A percentile compares a stretch with the other conserved stretches of the same genome.
Conservation (phyloP, 2,797 vertebrate genomes). For the Siniperca undulata region DNA sequence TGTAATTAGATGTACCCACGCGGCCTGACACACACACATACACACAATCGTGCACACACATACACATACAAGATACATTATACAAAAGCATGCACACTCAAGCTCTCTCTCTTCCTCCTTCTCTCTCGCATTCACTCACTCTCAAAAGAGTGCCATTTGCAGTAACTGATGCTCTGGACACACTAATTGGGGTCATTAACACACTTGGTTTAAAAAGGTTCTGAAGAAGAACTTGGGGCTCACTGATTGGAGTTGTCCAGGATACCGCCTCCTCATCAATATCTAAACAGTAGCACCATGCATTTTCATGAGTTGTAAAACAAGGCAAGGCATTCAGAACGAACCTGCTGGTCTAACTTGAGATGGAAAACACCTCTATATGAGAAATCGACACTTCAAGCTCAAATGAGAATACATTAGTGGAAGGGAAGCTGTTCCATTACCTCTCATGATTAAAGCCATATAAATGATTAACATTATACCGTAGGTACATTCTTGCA, state of each 20-base stretch:
- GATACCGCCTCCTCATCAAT: constrained; percentile 72
- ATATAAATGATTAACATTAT: not conserved
- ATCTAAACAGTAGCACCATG: constrained; percentile 69
- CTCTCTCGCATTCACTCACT: not conserved
- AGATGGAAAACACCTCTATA: constrained; percentile 52
- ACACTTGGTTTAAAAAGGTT: constrained; percentile 44
- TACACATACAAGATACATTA: not conserved
- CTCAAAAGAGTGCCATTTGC: constrained; percentile 19
- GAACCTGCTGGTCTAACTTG: constrained; percentile 28
- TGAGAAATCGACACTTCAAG: constrained; percentile 49
- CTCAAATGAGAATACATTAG: constrained; percentile 36
- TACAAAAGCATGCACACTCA: constrained; percentile 7
- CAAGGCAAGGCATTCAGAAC: constrained; percentile 42
- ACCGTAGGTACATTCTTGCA: not conserved
- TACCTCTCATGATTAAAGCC: not conserved
- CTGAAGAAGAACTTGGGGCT: constrained; percentile 31
- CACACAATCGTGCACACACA: not conserved
- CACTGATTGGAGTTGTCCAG: constrained; percentile 46
- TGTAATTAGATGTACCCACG: constrained; percentile 78
- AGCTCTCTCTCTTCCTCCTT: not conserved
- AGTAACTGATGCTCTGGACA: constrained; percentile 26
- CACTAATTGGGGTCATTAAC: constrained; percentile 58
- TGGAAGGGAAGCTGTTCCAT: constrained; percentile 7
- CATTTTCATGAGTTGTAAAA: constrained; percentile 74
- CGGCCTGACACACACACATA: constrained; percentile 25